phyloP scores from a whole-genome alignment of 2,113 vertebrate genomes.

The Pantherophis guttatus region DNA sequence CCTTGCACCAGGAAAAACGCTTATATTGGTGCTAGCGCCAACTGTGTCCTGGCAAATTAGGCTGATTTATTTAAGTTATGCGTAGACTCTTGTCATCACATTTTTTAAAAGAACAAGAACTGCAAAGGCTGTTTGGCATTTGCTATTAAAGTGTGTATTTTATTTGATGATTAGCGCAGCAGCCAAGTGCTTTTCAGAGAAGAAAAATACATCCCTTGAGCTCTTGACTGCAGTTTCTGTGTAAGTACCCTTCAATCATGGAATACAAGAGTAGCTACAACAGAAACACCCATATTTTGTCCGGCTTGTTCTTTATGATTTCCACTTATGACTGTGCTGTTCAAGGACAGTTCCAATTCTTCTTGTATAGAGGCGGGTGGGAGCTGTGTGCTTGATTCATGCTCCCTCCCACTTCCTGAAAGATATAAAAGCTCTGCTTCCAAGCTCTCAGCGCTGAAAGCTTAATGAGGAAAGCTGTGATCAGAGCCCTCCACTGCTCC shows the following conservation, averaged over 20 bases:
- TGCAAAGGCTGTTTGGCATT: not conserved
- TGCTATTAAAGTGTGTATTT: not conserved
- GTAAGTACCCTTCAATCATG: not conserved
- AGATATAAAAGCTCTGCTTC: constrained; percentile 70
- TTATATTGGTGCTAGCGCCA: not conserved
- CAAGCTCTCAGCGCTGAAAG: fast-evolving
- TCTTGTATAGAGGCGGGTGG: constrained; percentile 47
- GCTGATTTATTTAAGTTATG: not conserved
- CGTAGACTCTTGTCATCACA: not conserved
- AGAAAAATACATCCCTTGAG: not conserved
- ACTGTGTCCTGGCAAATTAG: not conserved
- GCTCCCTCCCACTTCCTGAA: constrained; percentile 46
- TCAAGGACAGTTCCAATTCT: constrained; percentile 51
- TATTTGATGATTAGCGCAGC: not conserved
- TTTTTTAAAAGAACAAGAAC: not conserved
- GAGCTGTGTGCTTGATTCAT: constrained; percentile 17
- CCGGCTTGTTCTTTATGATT: constrained; percentile 30
- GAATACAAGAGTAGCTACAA: not conserved
- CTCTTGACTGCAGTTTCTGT: not conserved
- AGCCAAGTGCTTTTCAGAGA: not conserved
- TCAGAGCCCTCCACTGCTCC: fast-evolving
- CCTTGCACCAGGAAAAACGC: too few relatives aligned
- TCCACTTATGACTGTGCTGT: constrained; percentile 30
- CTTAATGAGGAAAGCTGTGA: fast-evolving
- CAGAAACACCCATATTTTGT: not conserved